phyloP scores from a whole-genome alignment of 2,797 vertebrate genomes.

The Dermochelys coriacea region DNA sequence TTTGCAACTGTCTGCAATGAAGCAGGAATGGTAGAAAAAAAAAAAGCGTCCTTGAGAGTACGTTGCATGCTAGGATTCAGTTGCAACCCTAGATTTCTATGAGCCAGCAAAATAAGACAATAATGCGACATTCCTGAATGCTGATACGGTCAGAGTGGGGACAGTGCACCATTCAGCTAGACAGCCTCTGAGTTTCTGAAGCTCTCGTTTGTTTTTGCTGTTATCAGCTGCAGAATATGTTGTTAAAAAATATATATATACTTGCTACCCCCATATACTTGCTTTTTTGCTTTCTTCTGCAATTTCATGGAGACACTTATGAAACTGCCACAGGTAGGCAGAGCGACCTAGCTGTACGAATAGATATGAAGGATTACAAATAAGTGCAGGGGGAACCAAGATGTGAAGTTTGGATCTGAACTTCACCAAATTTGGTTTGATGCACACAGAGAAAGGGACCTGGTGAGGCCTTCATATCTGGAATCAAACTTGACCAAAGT shows the following conservation, averaged over 20 bases:
- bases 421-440: not conserved
- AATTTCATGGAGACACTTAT: constrained; percentile 44
- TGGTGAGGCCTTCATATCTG: not conserved
- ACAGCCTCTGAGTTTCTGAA: constrained; percentile 60
- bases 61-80: not conserved
- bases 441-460: not conserved
- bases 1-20: not conserved
- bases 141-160: constrained; percentile 50
- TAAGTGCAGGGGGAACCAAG: not conserved
- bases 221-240: constrained; percentile 60
- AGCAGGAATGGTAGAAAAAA: not conserved
- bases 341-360: constrained; percentile 29
- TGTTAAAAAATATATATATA: too few species aligned
- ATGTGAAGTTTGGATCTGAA: not conserved
- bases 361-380: not conserved
- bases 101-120: constrained; percentile 47
- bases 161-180: constrained; percentile 58
- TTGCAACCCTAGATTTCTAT: constrained; percentile 44
- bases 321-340: constrained; percentile 36
- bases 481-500: not conserved
- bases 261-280: too few species aligned
- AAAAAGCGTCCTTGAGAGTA: not conserved
- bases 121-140: constrained; percentile 57
- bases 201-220: constrained; percentile 69
- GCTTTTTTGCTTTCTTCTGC: constrained; percentile 70